Evolutionary conservation across 2,113 vertebrate genomes (phyloP), one percentile per base, ranked within the genome.

Genomic region (Strix uralensis): DNA sequence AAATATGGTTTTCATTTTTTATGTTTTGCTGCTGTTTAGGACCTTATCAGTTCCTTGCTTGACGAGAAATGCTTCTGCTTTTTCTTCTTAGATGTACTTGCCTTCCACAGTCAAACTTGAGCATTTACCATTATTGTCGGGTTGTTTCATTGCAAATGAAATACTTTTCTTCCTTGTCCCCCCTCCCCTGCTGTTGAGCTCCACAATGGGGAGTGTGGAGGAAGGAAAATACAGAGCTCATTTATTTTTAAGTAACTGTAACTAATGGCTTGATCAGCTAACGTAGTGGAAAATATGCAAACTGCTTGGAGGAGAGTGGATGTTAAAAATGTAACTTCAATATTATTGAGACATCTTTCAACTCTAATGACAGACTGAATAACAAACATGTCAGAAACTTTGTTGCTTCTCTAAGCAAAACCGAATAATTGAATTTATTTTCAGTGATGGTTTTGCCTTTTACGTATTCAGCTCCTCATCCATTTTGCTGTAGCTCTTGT

Each of bases 241-340:
- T 96, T 98, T 97, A 86, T 95, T 96, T 97, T 96, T 95, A 93
- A 98, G 95, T 97, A 97, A 94, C 97, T 97, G 95, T 96, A 96
- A 97, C 95, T 96, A 97, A 95, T 95, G 95, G 92, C 96, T 96
- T 96, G 95, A 97, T 97, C 95, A 93, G 94, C 94, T 97, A 96
- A 97, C 78, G 61, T 94, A 92, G 96, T 97, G 95, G 97, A 98
- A 98, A 98, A 98, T 93, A 96, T 78, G 93, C 94, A 96, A 96
- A 97, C 94, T 94, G 94, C 96, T 98, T 32, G 93, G 86, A 97
- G 95, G 95, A 95, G 95, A 96, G 88, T 92, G 92, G 88, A 97
- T 96, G 96, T 94, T 97, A 93, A 98, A 97, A 97, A 81, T 86
- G 88, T 95, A 96, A 97, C 96, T 98, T 97, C 95, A 81, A 95